These are phyloP conservation scores for Aeoliscus strigatus DNA, from an alignment of 2,797 vertebrate genomes.

Conservation along the genomic window DNA sequence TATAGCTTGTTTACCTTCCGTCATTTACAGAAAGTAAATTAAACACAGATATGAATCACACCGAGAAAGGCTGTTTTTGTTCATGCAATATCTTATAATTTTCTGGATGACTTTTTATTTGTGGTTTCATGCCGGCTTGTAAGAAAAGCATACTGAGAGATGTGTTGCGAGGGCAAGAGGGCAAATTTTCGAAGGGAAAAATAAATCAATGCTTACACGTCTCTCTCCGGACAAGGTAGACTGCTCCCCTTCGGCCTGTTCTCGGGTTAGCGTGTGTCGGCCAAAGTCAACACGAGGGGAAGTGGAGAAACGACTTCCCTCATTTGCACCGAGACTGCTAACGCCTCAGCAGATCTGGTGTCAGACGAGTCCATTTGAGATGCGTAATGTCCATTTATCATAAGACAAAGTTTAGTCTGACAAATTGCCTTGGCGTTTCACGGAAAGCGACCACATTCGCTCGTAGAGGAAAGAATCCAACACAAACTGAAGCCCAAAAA, in stretches of 20 bases:
- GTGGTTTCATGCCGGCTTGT: constrained; percentile 14
- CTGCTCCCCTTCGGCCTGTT: constrained; percentile 47
- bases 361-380: constrained; percentile 42
- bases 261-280: constrained; percentile 46
- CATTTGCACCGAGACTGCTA: constrained; percentile 60
- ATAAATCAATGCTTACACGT: constrained; percentile 17
- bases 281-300: constrained; percentile 70
- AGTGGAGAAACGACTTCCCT: constrained; percentile 59
- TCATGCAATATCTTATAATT: constrained; percentile 2
- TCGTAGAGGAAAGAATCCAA: neutral
- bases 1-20: neutral
- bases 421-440: neutral
- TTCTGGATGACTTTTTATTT: constrained; percentile 11
- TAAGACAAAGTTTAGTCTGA: constrained; percentile 8
- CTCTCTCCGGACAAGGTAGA: constrained; percentile 53
- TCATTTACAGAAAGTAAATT: constrained; percentile 5
- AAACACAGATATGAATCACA: neutral
- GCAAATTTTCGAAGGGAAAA: constrained; percentile 11
- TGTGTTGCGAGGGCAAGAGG: constrained; percentile 12
- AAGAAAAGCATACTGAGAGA: constrained; percentile 11
- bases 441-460: neutral
- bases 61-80: neutral
- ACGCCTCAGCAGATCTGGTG: constrained; percentile 51
- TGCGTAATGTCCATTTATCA: constrained; percentile 20
- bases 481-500: too few relatives aligned